Evolutionary conservation across 2,888 invertebrate genomes (phyloP).

Genomic region (Dryobota labecula): DNA sequence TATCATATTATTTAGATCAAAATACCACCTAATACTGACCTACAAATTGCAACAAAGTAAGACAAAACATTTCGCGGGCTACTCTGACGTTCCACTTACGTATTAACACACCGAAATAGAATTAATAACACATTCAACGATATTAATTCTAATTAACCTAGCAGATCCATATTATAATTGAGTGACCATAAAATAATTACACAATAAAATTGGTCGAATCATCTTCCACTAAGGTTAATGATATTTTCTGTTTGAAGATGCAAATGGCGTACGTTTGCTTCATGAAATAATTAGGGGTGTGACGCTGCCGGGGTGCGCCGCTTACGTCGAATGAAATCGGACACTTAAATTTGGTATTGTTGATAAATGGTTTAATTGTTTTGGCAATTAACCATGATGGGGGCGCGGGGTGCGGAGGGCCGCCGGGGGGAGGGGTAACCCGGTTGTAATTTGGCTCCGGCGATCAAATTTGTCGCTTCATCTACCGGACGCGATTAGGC

Average conservation of each 20-base stretch:
- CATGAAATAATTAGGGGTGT: slow-evolving; percentile 64
- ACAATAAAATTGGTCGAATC: slow-evolving; percentile 53
- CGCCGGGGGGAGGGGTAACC: slow-evolving; percentile 50
- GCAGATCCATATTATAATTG: slow-evolving; percentile 39
- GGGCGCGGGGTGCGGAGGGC: slow-evolving; percentile 48
- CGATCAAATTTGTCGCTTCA: slow-evolving; percentile 58
- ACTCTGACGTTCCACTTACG: too few species aligned
- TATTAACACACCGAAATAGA: too few species aligned
- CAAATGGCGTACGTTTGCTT: slow-evolving; percentile 31
- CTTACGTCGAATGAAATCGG: slow-evolving; percentile 70
- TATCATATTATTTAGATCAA: too few species aligned
- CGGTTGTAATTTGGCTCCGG: slow-evolving; percentile 53
- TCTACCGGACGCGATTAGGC: slow-evolving; percentile 53
- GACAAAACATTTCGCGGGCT: too few species aligned
- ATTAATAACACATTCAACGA: slow-evolving; percentile 1
- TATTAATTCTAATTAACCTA: slow-evolving; percentile 28
- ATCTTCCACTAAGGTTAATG: slow-evolving; percentile 62
- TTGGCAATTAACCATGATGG: slow-evolving; percentile 80
- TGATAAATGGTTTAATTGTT: slow-evolving; percentile 86
- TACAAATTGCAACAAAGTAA: too few species aligned
- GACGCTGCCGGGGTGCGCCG: slow-evolving; percentile 63
- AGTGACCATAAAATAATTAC: slow-evolving; percentile 57
- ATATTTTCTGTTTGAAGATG: slow-evolving; percentile 65
- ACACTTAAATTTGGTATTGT: slow-evolving; percentile 79
- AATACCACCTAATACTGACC: too few species aligned